Base-by-base conservation (phyloP, 2,797 vertebrate species). In the Phataginus tricuspis region DNA sequence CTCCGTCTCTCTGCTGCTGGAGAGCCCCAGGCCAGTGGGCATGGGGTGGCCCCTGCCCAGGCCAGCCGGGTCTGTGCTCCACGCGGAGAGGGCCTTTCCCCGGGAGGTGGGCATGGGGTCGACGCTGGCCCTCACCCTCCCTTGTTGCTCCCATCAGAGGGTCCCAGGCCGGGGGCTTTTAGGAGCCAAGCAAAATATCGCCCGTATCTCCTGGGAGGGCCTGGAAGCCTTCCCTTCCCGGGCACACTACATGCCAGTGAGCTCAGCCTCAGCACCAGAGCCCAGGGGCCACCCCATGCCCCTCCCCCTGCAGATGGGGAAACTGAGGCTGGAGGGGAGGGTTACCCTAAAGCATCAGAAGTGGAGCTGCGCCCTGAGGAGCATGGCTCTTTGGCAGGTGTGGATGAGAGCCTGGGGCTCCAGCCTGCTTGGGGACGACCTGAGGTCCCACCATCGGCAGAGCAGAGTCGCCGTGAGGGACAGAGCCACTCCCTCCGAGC, bases 1-100 rank as follows among this genome's bases (percentile, higher is more conserved):
- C 97, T 98, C 97, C 72, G 97, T 97, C 97, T 39, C 39, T 96
- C 93, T 27, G 94, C 84, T 75, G 2, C 68, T 6, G 1, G 0
- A 77, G 57, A 53, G 84, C 23, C 53, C 69, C 0, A 4, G 49
- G 31, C 78, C 6, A 0, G 29, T 5, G 0, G 45, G 45, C 10
- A 45, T 2, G 10, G 45, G 45, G 45, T 12, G 45, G 45, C 45
- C 45, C 45, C 45, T 45, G 45, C 45, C 45, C 45, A 45, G 45
- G 45, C 45, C 45, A 45, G 45, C 45, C 45, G 45, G 45, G 45
- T 45, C 45, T 45, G 11, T 45, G 45, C 45, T 45, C 45, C 45
- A 45, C 11, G 10, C 45, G 11, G 45, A 45, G 80, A 87, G 96
- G 75, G 80, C 31, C 86, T 78, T 95, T 66, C 91, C 45, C 45